Evolutionary conservation across 1,140 invertebrate genomes (phyloP), one percentile per base, ranked within the genome.

Genomic region (Sycobia sp.): DNA sequence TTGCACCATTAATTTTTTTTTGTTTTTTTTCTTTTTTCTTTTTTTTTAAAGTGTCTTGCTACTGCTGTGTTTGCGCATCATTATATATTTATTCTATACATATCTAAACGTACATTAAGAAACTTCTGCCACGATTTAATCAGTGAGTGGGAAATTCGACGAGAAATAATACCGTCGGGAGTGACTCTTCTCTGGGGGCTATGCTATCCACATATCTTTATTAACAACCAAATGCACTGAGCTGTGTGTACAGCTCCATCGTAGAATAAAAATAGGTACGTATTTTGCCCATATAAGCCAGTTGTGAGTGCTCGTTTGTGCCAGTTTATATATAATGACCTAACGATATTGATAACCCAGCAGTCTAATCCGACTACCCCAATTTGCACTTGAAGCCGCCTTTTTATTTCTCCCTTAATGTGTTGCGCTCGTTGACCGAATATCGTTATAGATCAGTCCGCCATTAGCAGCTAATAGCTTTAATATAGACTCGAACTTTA

Each of bases 201-300:
- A 11, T 10, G 53, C 32, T 38, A 2, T n/a, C 47, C 23, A 51
- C 39, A 29, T 34, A 4, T 46, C 27, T 51, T 36, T 49, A 20
- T 29, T 25, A 16, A 10, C 16, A 38, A 16, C 13, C 47, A 60
- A 63, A 41, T 55, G 38, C 23, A 53, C 39, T 5, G 34, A 41
- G 36, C 61, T 27, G 50, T 43, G 27, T 27, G n/a, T 34, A 36
- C 36, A n/a, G 22, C 41, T 43, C 38, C 49, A 23, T 47, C 4
- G 34, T 41, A 60, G 20, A 41, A 47, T 41, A 39, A 64, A 69
- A 54, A 61, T 73, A 71, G 68, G 68, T 73, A 72, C 67, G 71
- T 69, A 72, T 65, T 49, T 9, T 41, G 39, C 11, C 50, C 49
- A 67, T 46, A 58, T 67, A 63, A 66, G 54, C 38, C 64, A 69